Conservation (phyloP, 2,888 invertebrate genomes). For the Neoaliturus tenellus region DNA sequence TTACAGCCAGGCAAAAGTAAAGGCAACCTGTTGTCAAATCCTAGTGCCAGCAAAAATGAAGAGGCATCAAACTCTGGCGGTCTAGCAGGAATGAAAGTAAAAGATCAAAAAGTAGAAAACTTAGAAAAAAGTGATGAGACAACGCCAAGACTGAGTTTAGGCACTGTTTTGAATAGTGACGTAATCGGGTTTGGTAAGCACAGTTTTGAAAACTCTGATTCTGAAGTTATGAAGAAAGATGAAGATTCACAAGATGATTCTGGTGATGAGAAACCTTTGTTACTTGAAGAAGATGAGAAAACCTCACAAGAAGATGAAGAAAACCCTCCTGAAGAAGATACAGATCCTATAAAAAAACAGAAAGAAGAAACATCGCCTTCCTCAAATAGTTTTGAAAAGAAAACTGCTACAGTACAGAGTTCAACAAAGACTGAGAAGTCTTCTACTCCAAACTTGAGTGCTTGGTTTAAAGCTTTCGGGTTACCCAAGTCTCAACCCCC, state of each 20-base stretch:
- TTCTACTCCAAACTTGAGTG: conserved; percentile 89
- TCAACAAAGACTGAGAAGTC: conserved; percentile 74
- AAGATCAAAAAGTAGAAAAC: conserved; percentile 49
- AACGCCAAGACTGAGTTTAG: conserved; percentile 89
- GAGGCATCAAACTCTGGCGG: conserved; percentile 51
- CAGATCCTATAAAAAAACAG: conserved; percentile 61
- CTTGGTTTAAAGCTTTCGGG: conserved; percentile 95
- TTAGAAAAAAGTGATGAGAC: conserved; percentile 73
- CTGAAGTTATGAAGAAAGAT: conserved; percentile 64
- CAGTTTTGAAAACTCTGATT: conserved; percentile 74
- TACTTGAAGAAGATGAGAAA: conserved; percentile 61
- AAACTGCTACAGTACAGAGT: conserved; percentile 66
- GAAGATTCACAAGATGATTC: conserved; percentile 63
- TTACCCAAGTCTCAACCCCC: conserved; percentile 82
- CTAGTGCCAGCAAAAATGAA: conserved; percentile 69
- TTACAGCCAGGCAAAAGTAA: conserved; percentile 92
- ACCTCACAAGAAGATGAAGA: conserved; percentile 68
- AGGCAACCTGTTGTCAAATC: conserved; percentile 86
- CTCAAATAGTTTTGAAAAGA: conserved; percentile 60
- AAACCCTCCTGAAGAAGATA: conserved; percentile 64
- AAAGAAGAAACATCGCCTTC: conserved; percentile 57
- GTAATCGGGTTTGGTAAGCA: conserved; percentile 81
- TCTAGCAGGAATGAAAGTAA: conserved; percentile 47
- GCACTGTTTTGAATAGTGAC: conserved; percentile 87
- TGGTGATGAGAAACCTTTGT: conserved; percentile 61